A percentile compares a stretch with the other conserved stretches of the same genome.
These are phyloP conservation scores for Brotula barbata DNA, from an alignment of 2,797 vertebrate genomes.

Conservation along the genomic window DNA sequence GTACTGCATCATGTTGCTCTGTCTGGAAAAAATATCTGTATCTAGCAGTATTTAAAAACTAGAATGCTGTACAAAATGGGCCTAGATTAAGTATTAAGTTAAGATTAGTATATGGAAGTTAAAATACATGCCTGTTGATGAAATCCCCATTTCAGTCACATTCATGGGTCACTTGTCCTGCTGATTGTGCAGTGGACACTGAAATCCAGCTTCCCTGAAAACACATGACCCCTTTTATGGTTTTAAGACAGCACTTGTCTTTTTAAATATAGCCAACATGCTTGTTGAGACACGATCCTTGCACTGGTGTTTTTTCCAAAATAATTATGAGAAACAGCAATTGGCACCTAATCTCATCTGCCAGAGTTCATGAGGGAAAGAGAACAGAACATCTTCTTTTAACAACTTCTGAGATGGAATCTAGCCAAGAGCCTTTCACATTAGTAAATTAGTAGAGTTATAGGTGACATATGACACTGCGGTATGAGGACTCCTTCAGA, in stretches of 20 bases:
- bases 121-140: slow-evolving; percentile 5
- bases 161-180: slow-evolving; percentile 42
- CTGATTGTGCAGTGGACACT: slow-evolving; percentile 24
- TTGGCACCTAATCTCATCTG: background rate
- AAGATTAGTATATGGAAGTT: no score
- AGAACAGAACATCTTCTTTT: background rate
- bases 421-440: slow-evolving; percentile 27
- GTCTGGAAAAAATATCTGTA: slow-evolving; percentile 15
- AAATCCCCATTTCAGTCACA: slow-evolving; percentile 48
- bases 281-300: slow-evolving; percentile 52
- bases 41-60: slow-evolving; percentile 6
- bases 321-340: slow-evolving; percentile 22
- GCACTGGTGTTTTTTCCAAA: slow-evolving; percentile 12
- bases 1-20: slow-evolving; percentile 1
- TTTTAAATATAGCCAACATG: slow-evolving; percentile 28
- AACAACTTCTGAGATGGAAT: slow-evolving; percentile 32
- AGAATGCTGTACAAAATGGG: slow-evolving; percentile 8
- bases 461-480: slow-evolving; percentile 28
- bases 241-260: slow-evolving; percentile 6
- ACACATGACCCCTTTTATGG: slow-evolving; percentile 17
- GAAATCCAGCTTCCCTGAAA: slow-evolving; percentile 23
- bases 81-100: slow-evolving; percentile 20
- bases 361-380: background rate
- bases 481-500: slow-evolving; percentile 23
- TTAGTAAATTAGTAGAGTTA: slow-evolving; percentile 33